Base-by-base conservation (phyloP, 2,888 invertebrate species). In the Hirtodrosophila cameraria region DNA sequence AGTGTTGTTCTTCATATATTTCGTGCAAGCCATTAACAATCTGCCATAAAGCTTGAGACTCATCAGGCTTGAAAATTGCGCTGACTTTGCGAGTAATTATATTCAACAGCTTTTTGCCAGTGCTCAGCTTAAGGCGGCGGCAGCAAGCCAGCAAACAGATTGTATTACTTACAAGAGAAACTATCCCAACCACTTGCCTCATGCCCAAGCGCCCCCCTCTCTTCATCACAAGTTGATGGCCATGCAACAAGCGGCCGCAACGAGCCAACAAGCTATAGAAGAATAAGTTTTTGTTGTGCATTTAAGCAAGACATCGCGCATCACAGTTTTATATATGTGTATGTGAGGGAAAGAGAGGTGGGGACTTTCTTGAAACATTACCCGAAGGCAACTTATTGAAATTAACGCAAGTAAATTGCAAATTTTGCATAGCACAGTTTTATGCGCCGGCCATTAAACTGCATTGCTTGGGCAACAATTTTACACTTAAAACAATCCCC, bases 341-440 rank as follows among this genome's bases (percentile, higher is more conserved):
- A n/a, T n/a, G n/a, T n/a, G n/a, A 41, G 3, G 4, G 30, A 12
- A 11, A 11, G 6, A 1, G 16, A 1, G 15, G n/a, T 8, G 27
- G n/a, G n/a, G n/a, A n/a, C n/a, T n/a, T 49, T 55, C 62, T 31
- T 35, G 43, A 16, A 54, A 49, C 39, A 46, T 57, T 52, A 46
- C 18, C 25, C 45, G 49, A 45, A 54, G 59, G 71, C 59, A 63
- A 63, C 61, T 77, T 80, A 75, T 83, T 80, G 64, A 80, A 80
- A 80, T 80, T 80, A 68, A 62, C 60, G 63, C 65, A 72, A 83
- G 80, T 72, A 80, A 80, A 83, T 83, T 80, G 77, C 77, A 80
- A n/a, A 75, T 83, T 83, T 80, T 58, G 61, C 65, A 58, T 68
- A 60, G 74, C 66, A 68, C 41, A 68, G 55, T 66, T 67, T 48